Evolutionary conservation across 2,888 invertebrate genomes (phyloP).

Genomic region (Pycnomerus fuliginosus): DNA sequence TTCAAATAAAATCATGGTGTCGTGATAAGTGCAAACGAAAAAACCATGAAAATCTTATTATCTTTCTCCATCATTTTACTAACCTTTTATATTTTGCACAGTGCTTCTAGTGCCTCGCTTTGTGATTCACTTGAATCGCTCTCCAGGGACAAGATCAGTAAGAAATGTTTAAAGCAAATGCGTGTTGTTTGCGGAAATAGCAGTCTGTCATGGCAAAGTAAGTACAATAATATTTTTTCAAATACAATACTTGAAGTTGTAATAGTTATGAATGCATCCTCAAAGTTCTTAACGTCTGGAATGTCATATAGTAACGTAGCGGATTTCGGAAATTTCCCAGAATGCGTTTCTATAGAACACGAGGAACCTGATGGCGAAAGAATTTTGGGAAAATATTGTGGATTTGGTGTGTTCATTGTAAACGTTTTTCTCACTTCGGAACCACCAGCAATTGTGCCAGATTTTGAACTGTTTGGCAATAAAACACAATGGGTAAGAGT

Average conservation of each 20-base stretch:
- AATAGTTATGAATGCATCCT: slow-evolving; percentile 16
- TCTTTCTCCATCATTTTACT: no score
- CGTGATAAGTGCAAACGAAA: no score
- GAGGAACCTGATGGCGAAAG: slow-evolving; percentile 5
- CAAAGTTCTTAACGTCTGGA: slow-evolving; percentile 13
- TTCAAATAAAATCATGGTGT: no score
- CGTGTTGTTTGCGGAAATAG: slow-evolving; percentile 4
- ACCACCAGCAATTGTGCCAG: no score
- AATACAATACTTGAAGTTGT: slow-evolving; percentile 1
- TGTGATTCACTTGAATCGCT: no score
- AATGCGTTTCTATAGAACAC: slow-evolving; percentile 14
- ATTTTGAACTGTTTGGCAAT: no score
- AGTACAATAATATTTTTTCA: not conserved
- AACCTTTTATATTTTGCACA: no score
- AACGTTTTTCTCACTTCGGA: slow-evolving; percentile 5
- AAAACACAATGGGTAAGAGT: no score
- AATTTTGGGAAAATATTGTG: slow-evolving; percentile 11
- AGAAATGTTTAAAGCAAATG: slow-evolving; percentile 6
- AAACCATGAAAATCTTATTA: no score
- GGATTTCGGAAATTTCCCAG: slow-evolving; percentile 15
- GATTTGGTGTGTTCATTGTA: slow-evolving; percentile 4
- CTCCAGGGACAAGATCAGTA: slow-evolving; percentile 4
- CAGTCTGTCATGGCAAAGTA: slow-evolving; percentile 5
- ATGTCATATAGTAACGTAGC: slow-evolving; percentile 11
- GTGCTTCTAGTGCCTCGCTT: no score